Base-by-base conservation (phyloP, 2,797 vertebrate species). In the Columba guinea region DNA sequence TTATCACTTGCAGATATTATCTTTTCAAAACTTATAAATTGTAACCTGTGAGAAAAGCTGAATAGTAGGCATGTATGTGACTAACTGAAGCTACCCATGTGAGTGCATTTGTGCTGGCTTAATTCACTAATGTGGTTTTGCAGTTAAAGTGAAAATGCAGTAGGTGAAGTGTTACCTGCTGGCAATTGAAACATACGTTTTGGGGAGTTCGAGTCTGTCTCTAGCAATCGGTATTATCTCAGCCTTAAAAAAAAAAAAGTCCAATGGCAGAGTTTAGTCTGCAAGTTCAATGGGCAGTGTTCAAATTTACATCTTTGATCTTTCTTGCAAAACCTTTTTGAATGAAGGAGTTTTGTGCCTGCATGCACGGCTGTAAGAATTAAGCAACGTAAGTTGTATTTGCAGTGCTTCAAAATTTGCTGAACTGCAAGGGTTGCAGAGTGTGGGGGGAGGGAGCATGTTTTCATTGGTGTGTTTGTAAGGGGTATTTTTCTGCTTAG, bases 211-310 rank as follows among this genome's bases (percentile, higher is more conserved):
- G 32, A 60, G 28, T 35, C 53, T 46, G 71, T 19, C 10, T 41
- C 53, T 14, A 32, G 32, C 53, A 48, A 18, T 9, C 20, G 1
- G 7, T 14, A 18, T n/a, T 21, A 15, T 37, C 27, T 65, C 34
- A 34, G 17, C 18, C 32, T 82, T 55, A 27, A n/a, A 32, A 24
- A 62, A 14, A 59, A 37, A 41, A 21, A 4, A 1, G 15, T 65
- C 7, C 49, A n/a, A 8, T 59, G 32, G 15, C 18, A 7, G 32
- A 56, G 26, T 32, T 79, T 15, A 27, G n/a, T 39, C 39, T 68
- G 46, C 21, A 35, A 3, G 21, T 62, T 62, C 14, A 1, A 11
- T 58, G 51, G 26, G 10, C 44, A 27, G 22, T 0, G 0, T 73
- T 73, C 52, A 26, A 4, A 19, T 34, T 37, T 39, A 32, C 27